Evolutionary conservation across 2,797 vertebrate genomes (phyloP), one percentile per base, ranked within the genome.

Genomic region (Megaceryle alcyon): DNA sequence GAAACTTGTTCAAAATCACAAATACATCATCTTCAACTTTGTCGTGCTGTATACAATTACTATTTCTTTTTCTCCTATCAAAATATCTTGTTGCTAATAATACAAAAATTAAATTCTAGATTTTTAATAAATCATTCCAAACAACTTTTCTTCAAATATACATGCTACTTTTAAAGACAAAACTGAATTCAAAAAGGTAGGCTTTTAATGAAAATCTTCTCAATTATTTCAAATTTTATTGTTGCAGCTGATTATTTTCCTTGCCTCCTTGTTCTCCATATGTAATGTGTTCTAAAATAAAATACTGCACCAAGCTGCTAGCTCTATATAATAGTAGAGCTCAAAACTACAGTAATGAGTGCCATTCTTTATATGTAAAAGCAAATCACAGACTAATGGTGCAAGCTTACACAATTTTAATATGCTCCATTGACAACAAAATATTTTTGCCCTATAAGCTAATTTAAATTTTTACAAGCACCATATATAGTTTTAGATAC

Each of bases 181-280:
- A 87, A 78, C 51, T 77, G 64, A 75, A 82, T 97, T 88, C 46
- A 49, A 78, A 93, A 93, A 86, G 23, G 39, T 78, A 95, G 76
- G 41, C 44, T 93, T 93, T 88, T 69, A 39, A 65, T 69, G 95
- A 97, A 91, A 96, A 75, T 43, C 14, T 25, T 95, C 66, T 92
- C 80, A 92, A 88, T 95, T 96, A 93, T 94, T 94, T 82, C 91
- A 92, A 51, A 64, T 95, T 92, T 90, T 91, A 12, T 92, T 93
- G 65, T 91, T 91, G 76, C 41, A 88, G 43, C 61, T 93, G 83
- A 96, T 97, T 96, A 96, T 96, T 95, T 97, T 37, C 33, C 41
- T 90, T 78, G 31, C 5, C 23, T 71, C 13, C 12, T 65, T 70
- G 5, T 51, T 70, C 48, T 56, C 29, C n/a, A 60, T 29, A 35